These are phyloP conservation scores for Tetropium fuscum DNA, from an alignment of 2,888 invertebrate species.

Conservation along the genomic window DNA sequence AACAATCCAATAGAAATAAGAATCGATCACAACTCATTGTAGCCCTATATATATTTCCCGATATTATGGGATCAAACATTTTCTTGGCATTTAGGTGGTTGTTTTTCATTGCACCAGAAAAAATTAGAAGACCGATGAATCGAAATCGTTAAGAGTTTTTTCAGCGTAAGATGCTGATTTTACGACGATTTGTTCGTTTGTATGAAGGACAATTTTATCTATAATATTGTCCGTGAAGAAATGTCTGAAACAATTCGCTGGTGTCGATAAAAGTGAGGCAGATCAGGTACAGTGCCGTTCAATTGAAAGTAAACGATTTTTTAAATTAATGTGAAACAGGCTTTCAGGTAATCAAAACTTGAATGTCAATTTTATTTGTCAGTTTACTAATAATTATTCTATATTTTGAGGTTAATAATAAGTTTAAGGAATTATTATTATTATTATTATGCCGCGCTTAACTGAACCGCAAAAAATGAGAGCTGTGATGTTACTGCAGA, in stretches of 20 bases:
- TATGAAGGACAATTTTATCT: conserved; percentile 10
- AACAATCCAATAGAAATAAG: conserved; percentile 10
- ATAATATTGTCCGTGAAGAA: conserved; percentile 9
- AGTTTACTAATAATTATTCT: too few species aligned
- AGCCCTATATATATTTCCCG: not conserved
- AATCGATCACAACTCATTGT: not conserved
- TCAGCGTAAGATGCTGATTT: not conserved
- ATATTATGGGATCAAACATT: not conserved
- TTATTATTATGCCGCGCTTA: too few species aligned
- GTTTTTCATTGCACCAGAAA: not conserved
- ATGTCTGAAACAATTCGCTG: conserved; percentile 15
- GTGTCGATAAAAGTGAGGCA: conserved; percentile 19
- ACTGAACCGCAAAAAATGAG: too few species aligned
- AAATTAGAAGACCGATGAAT: not conserved
- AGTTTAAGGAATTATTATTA: too few species aligned
- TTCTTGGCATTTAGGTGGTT: not conserved
- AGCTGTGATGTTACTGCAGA: too few species aligned
- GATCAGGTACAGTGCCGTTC: too few species aligned
- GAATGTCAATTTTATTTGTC: too few species aligned
- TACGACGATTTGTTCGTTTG: not conserved
- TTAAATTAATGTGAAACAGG: too few species aligned
- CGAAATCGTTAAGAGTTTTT: not conserved
- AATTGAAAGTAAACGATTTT: too few species aligned
- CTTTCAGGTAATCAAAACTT: too few species aligned
- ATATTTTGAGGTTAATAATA: too few species aligned